Evolutionary conservation across 2,113 vertebrate species (phyloP).

Genomic region (Nycticorax nycticorax): DNA sequence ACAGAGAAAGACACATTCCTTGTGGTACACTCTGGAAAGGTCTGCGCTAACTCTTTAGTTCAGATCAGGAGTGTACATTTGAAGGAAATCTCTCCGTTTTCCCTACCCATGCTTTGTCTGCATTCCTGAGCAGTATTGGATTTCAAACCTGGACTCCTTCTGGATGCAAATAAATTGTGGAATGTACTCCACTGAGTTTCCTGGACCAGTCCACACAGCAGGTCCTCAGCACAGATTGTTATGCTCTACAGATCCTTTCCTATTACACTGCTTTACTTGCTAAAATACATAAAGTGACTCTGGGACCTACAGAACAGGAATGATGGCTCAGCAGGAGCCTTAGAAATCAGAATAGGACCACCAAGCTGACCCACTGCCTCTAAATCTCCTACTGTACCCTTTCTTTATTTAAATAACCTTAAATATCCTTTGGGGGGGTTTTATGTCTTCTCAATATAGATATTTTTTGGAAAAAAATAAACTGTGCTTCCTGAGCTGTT

Average conservation of each 20-base stretch:
- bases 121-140: neutral
- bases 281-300: neutral
- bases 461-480: neutral
- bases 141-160: neutral
- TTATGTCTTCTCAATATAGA: neutral
- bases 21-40: neutral
- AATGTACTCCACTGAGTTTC: neutral
- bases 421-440: neutral
- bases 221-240: neutral
- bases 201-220: neutral
- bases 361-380: neutral
- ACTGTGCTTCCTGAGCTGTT: neutral
- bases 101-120: neutral
- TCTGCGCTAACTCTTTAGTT: neutral
- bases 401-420: neutral
- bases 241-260: neutral
- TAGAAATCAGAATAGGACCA: neutral
- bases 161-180: neutral
- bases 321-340: neutral
- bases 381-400: neutral
- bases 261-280: neutral
- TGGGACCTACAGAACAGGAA: neutral
- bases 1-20: neutral
- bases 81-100: neutral
- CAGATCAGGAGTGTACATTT: neutral